Conservation (phyloP, 2,888 invertebrate genomes). For the Caenorhabditis sp. region DNA sequence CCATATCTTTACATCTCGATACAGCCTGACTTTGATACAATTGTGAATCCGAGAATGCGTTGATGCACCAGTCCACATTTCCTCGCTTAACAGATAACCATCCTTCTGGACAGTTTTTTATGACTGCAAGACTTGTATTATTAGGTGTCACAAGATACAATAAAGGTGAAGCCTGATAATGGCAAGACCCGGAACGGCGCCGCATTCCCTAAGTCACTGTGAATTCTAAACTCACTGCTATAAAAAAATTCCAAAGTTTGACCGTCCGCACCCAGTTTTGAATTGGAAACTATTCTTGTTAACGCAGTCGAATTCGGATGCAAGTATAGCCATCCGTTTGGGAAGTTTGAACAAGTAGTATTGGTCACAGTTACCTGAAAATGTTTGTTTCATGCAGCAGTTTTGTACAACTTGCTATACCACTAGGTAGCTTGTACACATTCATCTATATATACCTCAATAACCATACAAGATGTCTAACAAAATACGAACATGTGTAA, state of each 20-base stretch:
- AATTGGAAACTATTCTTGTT: neutral
- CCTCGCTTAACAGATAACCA: neutral
- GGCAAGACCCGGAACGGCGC: too few species aligned
- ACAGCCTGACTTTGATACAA: neutral
- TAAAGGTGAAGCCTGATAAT: too few species aligned
- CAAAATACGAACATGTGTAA: too few species aligned
- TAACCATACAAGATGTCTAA: too few species aligned
- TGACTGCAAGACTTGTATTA: conserved; percentile 3
- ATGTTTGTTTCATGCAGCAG: too few species aligned
- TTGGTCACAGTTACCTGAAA: too few species aligned
- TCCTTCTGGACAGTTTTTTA: neutral
- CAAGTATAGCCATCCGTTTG: neutral
- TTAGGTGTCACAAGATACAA: too few species aligned
- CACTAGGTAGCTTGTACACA: too few species aligned
- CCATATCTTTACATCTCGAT: neutral
- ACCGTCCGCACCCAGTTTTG: neutral
- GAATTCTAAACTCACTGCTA: neutral
- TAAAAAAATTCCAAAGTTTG: neutral
- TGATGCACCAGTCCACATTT: conserved; percentile 18
- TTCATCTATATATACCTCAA: too few species aligned
- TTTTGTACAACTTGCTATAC: too few species aligned
- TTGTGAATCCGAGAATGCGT: neutral
- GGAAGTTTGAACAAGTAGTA: neutral
- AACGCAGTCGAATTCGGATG: neutral
- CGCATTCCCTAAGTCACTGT: too few species aligned